phyloP scores from a whole-genome alignment of 2,797 vertebrate species.

The Staurois parvus region DNA sequence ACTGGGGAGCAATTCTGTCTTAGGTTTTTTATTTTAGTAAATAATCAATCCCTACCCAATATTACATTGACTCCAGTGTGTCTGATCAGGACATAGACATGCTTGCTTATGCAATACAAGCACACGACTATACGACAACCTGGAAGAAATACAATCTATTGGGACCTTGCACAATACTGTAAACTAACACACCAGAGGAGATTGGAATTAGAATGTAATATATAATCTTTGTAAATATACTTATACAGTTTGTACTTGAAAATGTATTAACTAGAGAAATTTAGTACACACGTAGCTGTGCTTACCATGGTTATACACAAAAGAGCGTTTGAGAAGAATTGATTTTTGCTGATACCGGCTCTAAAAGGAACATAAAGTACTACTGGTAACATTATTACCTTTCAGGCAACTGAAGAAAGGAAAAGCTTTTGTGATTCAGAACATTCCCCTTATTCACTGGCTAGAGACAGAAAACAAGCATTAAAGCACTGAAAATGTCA shows the following conservation, averaged over 20 bases:
- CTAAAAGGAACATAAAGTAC: slow-evolving; percentile 22
- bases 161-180: too few species aligned
- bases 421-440: slow-evolving; percentile 39
- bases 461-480: slow-evolving; percentile 7
- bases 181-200: too few species aligned
- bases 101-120: background rate
- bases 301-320: slow-evolving; percentile 2
- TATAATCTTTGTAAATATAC: too few species aligned
- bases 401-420: slow-evolving; percentile 14
- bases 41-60: too few species aligned
- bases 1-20: too few species aligned
- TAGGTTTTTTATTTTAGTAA: too few species aligned
- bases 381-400: slow-evolving; percentile 34
- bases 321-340: slow-evolving; percentile 19
- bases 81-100: too few species aligned
- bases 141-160: too few species aligned
- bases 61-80: too few species aligned
- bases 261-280: background rate
- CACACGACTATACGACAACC: background rate
- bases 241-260: too few species aligned
- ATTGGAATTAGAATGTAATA: too few species aligned
- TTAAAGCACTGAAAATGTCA: slow-evolving; percentile 43
- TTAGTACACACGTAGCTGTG: background rate
- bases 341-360: slow-evolving; percentile 23
- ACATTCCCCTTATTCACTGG: background rate